Conservation (phyloP, 2,888 invertebrate species). For the Pristionchus japonicus region DNA sequence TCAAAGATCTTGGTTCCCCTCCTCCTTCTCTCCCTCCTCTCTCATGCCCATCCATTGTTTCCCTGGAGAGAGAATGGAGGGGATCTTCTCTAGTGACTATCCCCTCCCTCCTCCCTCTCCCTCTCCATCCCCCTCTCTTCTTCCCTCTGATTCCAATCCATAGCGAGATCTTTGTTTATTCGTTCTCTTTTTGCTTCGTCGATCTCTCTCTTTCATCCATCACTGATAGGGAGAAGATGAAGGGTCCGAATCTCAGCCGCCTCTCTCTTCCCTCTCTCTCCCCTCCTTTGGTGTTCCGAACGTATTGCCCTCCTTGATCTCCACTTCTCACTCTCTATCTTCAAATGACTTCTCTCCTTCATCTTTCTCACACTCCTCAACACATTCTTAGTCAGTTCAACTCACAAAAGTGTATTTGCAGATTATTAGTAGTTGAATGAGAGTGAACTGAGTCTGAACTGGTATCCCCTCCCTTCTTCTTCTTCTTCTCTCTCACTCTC, state of each 20-base stretch:
- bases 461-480: background rate
- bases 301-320: background rate
- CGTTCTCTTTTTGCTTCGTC: conserved; percentile 15
- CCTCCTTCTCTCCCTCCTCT: background rate
- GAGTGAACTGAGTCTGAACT: background rate
- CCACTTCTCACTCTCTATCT: background rate
- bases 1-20: too few species aligned
- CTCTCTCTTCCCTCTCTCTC: background rate
- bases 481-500: background rate
- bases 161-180: conserved; percentile 28
- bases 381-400: background rate
- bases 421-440: background rate
- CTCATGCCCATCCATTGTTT: background rate
- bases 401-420: background rate
- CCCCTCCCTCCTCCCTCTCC: background rate
- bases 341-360: background rate
- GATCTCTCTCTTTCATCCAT: background rate
- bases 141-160: background rate
- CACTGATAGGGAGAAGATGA: conserved; percentile 29
- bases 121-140: background rate
- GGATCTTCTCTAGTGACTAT: conserved; percentile 11
- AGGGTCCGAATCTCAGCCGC: background rate
- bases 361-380: background rate
- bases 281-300: background rate
- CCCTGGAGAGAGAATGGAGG: background rate